A percentile compares a stretch with the other conserved stretches of the same genome.
Conservation (phyloP, 2,888 invertebrate species). For the Nemapogon koenigi region DNA sequence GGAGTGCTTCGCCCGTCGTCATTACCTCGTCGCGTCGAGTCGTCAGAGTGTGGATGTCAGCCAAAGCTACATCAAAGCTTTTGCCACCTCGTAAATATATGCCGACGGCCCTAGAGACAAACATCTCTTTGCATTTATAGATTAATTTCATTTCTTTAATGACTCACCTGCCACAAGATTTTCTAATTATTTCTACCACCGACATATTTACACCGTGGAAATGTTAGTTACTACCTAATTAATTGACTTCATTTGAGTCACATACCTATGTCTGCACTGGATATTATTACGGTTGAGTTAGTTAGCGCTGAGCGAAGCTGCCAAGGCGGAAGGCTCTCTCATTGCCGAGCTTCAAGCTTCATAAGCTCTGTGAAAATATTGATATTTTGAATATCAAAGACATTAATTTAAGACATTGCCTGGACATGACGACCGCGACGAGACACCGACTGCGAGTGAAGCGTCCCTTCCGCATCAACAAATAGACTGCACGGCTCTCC, state of each 20-base stretch:
- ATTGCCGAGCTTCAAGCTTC: constrained; percentile 38
- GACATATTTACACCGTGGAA: no score
- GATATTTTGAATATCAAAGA: constrained; percentile 61
- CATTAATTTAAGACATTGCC: constrained; percentile 54
- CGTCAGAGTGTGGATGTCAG: constrained; percentile 31
- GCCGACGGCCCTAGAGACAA: no score
- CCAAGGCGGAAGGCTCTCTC: constrained; percentile 49
- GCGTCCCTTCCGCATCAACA: constrained; percentile 60
- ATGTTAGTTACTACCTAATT: no score
- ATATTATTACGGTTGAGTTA: constrained; percentile 5
- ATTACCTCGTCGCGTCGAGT: constrained; percentile 15
- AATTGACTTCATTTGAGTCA: no score
- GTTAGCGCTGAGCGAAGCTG: constrained; percentile 22
- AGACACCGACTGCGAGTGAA: constrained; percentile 52
- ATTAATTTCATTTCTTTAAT: no score
- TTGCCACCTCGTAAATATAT: constrained; percentile 45
- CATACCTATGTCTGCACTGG: background rate
- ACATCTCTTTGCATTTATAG: no score
- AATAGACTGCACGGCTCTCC: constrained; percentile 53
- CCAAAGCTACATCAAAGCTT: constrained; percentile 46
- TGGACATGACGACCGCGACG: constrained; percentile 30
- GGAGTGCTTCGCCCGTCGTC: constrained; percentile 1
- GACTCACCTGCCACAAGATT: no score
- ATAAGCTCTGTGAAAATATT: constrained; percentile 56
- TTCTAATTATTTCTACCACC: no score